Evolutionary conservation across 2,888 invertebrate genomes (phyloP).

Genomic region (Copidosoma aretas): DNA sequence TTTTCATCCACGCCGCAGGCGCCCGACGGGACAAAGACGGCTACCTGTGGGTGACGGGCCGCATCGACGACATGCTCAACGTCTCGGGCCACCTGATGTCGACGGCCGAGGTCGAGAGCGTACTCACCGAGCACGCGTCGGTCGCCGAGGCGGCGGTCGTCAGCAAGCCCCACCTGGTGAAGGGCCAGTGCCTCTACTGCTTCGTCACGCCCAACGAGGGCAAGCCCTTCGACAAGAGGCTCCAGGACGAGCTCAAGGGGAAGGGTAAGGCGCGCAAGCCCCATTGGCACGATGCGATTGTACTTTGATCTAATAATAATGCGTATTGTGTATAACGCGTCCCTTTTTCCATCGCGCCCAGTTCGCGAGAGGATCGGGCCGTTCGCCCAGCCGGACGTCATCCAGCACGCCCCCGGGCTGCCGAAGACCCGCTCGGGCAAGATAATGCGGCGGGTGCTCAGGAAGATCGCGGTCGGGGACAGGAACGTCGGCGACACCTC

Average conservation of each 20-base stretch:
- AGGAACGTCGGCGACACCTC: slow-evolving; percentile 90
- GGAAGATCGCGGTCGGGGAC: slow-evolving; percentile 92
- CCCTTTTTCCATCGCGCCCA: no score
- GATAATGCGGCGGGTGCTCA: slow-evolving; percentile 93
- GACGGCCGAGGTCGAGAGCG: slow-evolving; percentile 91
- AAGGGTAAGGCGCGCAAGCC: slow-evolving; percentile 64
- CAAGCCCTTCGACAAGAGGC: slow-evolving; percentile 71
- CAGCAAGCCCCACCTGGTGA: slow-evolving; percentile 90
- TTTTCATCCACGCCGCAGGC: no score
- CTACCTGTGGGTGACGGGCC: slow-evolving; percentile 94
- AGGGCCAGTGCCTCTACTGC: slow-evolving; percentile 97
- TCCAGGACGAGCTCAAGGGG: slow-evolving; percentile 76
- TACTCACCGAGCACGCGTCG: slow-evolving; percentile 76
- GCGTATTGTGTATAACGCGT: not conserved
- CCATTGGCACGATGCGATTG: not conserved
- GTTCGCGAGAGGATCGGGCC: slow-evolving; percentile 93
- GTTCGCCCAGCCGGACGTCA: slow-evolving; percentile 92
- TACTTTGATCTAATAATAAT: slow-evolving; percentile 1
- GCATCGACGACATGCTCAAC: slow-evolving; percentile 98
- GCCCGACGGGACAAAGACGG: slow-evolving; percentile 92
- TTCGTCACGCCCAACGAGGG: slow-evolving; percentile 91
- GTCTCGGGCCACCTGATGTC: slow-evolving; percentile 98
- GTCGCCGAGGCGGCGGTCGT: slow-evolving; percentile 98
- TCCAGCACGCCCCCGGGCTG: slow-evolving; percentile 91
- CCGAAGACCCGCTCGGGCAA: slow-evolving; percentile 98